Percentiles rank a stretch among this genome's conserved stretches.
Conservation (phyloP, 35 echinoderm and acorn worm species). For the Stichopus chloronotus region DNA sequence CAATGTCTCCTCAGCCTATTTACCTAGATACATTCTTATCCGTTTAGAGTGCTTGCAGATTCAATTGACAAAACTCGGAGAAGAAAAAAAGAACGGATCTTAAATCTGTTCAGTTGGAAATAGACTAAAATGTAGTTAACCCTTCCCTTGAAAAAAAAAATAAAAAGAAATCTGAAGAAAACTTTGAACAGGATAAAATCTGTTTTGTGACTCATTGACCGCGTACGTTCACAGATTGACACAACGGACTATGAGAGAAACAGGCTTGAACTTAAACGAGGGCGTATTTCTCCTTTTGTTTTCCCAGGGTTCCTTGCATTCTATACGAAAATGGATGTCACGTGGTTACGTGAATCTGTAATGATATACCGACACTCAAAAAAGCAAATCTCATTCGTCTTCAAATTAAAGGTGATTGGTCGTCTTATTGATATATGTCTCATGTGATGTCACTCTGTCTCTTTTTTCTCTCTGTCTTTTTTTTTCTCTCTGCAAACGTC, state of each 20-base stretch:
- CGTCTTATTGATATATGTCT: too few relatives aligned
- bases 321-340: too few relatives aligned
- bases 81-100: background rate
- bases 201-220: background rate
- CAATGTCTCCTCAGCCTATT: conserved; percentile 29
- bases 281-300: background rate
- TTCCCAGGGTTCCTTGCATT: too few relatives aligned
- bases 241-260: background rate
- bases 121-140: conserved; percentile 35
- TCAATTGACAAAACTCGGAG: conserved; percentile 1
- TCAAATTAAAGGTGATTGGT: too few relatives aligned
- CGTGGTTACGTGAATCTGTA: too few relatives aligned
- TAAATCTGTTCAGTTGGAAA: background rate
- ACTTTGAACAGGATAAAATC: background rate
- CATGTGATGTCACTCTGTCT: too few relatives aligned
- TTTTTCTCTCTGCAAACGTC: too few relatives aligned
- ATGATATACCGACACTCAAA: too few relatives aligned
- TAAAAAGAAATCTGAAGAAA: background rate
- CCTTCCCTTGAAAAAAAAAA: background rate
- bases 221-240: background rate
- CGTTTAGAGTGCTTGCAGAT: conserved; percentile 37
- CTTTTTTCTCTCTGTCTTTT: too few relatives aligned
- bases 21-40: conserved; percentile 45
- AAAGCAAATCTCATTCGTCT: too few relatives aligned
- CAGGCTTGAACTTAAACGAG: background rate